Conservation (phyloP, 2,113 vertebrate species). For the Pygoscelis adeliae region DNA sequence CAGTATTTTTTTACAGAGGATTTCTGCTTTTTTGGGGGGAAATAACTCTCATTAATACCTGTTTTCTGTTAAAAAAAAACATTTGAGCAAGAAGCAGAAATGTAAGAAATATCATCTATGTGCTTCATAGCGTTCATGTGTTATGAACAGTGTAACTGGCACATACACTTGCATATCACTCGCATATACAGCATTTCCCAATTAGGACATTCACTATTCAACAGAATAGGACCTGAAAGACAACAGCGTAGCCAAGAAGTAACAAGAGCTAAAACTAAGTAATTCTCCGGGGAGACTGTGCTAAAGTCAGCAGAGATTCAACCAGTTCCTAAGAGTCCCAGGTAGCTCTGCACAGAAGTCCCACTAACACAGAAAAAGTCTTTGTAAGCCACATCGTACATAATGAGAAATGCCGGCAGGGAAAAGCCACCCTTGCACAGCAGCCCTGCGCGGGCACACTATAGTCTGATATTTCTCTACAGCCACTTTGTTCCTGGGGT, state of each 20-base stretch:
- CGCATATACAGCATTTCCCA: background rate
- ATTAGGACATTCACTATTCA: too few species aligned
- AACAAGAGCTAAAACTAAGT: background rate
- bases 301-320: background rate
- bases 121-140: too few species aligned
- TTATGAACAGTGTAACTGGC: background rate
- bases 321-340: background rate
- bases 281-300: background rate
- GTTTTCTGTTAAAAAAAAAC: background rate
- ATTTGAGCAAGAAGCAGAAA: background rate
- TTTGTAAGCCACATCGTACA: background rate
- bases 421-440: background rate
- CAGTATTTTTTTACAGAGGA: background rate
- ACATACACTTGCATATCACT: too few species aligned
- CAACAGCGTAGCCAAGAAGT: background rate
- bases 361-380: background rate
- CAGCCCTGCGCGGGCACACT: too few species aligned
- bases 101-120: background rate
- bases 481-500: too few species aligned
- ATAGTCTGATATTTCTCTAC: rapidly evolving
- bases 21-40: background rate
- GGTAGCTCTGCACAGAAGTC: background rate
- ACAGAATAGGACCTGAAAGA: background rate
- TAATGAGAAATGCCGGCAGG: too few species aligned
- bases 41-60: background rate